phyloP scores from a whole-genome alignment of 2,113 vertebrate genomes.

The Maccullochella peelii region DNA sequence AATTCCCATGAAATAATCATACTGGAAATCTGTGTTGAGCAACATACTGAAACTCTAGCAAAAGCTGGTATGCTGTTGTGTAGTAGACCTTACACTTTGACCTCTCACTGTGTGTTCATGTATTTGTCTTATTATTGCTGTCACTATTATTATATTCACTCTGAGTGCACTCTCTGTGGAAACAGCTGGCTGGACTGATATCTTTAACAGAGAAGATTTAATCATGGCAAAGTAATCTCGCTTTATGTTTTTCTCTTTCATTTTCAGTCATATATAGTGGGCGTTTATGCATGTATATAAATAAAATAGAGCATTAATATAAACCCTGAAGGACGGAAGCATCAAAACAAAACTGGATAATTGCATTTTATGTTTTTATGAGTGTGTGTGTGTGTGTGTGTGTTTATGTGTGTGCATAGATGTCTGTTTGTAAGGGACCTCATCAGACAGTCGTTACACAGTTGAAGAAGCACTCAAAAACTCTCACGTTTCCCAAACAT shows the following conservation, averaged over 20 bases:
- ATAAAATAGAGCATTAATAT: conserved; percentile 61
- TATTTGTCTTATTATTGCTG: conserved; percentile 27
- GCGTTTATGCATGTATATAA: conserved; percentile 25
- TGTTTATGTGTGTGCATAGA: neutral
- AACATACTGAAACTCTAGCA: conserved; percentile 17
- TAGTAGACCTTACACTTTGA: conserved; percentile 31
- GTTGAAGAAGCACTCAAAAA: conserved; percentile 68
- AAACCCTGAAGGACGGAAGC: conserved; percentile 47
- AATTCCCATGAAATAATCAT: conserved; percentile 63
- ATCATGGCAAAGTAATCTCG: conserved; percentile 21
- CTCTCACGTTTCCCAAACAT: conserved; percentile 58
- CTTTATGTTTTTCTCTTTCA: conserved; percentile 15
- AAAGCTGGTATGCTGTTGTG: conserved; percentile 15
- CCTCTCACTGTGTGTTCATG: neutral
- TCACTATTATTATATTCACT: neutral
- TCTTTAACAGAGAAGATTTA: conserved; percentile 27
- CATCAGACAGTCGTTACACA: conserved; percentile 66
- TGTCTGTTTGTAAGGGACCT: conserved; percentile 38
- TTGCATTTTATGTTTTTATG: conserved; percentile 60
- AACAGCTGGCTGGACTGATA: conserved; percentile 10
- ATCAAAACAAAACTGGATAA: conserved; percentile 62
- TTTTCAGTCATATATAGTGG: conserved; percentile 19
- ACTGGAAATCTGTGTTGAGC: conserved; percentile 51
- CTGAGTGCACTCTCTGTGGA: neutral
- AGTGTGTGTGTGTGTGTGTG: neutral